Evolutionary conservation across 2,888 invertebrate species (phyloP).

Genomic region (Bellardia bayeri): DNA sequence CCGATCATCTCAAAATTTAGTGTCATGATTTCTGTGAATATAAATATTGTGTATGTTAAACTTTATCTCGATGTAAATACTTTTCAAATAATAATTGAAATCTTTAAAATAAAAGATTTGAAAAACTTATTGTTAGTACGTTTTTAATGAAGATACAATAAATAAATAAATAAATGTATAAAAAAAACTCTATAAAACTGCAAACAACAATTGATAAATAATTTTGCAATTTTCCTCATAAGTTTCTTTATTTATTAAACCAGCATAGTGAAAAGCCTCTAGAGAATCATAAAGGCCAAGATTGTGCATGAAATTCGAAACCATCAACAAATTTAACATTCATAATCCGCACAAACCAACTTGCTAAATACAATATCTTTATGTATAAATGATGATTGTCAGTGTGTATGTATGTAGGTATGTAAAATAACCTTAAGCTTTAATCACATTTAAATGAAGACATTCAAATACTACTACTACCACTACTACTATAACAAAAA

Average conservation of each 20-base stretch:
- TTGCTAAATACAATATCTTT: conserved; percentile 44
- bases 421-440: conserved; percentile 66
- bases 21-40: too few relatives aligned
- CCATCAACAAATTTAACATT: conserved; percentile 52
- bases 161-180: too few relatives aligned
- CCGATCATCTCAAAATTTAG: too few relatives aligned
- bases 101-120: too few relatives aligned
- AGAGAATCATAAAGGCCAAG: conserved; percentile 22
- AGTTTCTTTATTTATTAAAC: background rate
- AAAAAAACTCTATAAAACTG: background rate
- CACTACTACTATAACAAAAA: conserved; percentile 48
- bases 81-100: too few relatives aligned
- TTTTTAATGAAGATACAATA: too few relatives aligned
- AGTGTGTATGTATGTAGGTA: background rate
- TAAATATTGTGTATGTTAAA: too few relatives aligned
- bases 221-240: background rate
- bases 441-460: conserved; percentile 74
- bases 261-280: background rate
- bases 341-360: conserved; percentile 49
- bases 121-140: too few relatives aligned
- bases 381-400: background rate
- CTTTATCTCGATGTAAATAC: too few relatives aligned
- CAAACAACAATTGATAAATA: conserved; percentile 16
- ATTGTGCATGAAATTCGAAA: conserved; percentile 47
- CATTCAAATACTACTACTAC: conserved; percentile 74